These are phyloP conservation scores for Rutpela maculata DNA, from an alignment of 2,888 invertebrate genomes.

Conservation along the genomic window DNA sequence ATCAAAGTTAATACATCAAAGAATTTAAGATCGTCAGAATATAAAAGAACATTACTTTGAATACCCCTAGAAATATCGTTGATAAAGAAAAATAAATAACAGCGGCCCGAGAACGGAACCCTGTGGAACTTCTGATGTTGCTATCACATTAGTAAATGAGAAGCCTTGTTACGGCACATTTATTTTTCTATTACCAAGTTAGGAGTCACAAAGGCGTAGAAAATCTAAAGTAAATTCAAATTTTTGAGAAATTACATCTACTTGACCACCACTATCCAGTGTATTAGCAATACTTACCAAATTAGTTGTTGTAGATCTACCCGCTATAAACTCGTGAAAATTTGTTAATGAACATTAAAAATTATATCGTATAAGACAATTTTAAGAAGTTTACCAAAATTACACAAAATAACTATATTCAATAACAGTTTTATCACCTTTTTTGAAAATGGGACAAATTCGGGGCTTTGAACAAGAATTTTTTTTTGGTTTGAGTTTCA, in stretches of 20 bases:
- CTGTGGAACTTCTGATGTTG: constrained; percentile 40
- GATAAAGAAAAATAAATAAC: constrained; percentile 36
- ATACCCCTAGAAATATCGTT: constrained; percentile 32
- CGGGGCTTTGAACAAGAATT: no score
- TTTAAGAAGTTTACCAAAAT: no score
- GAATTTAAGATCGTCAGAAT: constrained; percentile 41
- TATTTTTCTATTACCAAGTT: constrained; percentile 9
- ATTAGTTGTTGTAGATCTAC: no score
- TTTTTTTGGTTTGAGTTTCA: no score
- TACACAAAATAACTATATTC: no score
- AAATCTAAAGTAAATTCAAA: constrained; percentile 27
- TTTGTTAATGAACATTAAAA: neutral
- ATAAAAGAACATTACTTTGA: constrained; percentile 16
- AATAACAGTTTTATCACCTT: no score
- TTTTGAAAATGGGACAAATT: no score
- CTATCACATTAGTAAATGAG: neutral
- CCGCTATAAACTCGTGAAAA: no score
- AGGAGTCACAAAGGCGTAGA: constrained; percentile 25
- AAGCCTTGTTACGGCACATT: constrained; percentile 11
- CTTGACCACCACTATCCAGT: no score
- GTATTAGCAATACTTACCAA: no score
- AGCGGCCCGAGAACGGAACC: constrained; percentile 33
- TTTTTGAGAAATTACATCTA: no score
- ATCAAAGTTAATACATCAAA: constrained; percentile 2
- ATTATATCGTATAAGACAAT: no score